Evolutionary conservation across 2,113 vertebrate genomes (phyloP).

Genomic region (Andinoacara biseriatus): DNA sequence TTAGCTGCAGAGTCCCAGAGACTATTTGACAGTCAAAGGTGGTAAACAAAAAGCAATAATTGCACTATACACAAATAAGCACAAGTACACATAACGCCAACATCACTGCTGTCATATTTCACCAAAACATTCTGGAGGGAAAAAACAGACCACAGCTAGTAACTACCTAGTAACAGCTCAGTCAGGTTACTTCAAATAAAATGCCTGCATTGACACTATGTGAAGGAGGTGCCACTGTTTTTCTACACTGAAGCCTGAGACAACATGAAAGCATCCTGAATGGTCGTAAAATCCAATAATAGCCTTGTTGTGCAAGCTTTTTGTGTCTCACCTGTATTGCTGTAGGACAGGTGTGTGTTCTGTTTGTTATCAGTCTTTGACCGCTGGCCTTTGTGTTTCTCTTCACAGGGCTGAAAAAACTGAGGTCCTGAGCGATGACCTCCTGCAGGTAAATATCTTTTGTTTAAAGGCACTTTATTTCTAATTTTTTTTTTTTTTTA

Average conservation of each 20-base stretch:
- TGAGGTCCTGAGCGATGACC: constrained; percentile 95
- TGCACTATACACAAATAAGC: not conserved
- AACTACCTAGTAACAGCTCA: not conserved
- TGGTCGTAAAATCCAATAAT: not conserved
- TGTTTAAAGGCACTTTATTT: not conserved
- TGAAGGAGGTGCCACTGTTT: not conserved
- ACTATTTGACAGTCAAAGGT: not conserved
- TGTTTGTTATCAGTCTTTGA: constrained; percentile 23
- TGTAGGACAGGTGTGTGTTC: not conserved
- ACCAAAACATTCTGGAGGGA: not conserved
- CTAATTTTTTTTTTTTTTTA: too few species aligned
- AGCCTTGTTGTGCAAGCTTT: not conserved
- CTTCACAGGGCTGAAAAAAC: constrained; percentile 93
- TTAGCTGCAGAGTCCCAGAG: not conserved
- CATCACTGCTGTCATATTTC: not conserved
- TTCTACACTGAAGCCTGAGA: not conserved
- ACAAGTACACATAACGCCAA: not conserved
- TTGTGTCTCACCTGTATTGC: not conserved
- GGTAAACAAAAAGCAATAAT: not conserved
- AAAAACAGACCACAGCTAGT: not conserved
- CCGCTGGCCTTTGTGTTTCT: constrained; percentile 36
- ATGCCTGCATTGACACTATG: not conserved
- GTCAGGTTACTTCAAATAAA: not conserved
- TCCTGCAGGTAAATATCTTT: constrained; percentile 86
- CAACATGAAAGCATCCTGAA: not conserved